These are phyloP conservation scores for Drosophila ercepeae DNA, from an alignment of 1,140 invertebrate species.

Conservation along the genomic window DNA sequence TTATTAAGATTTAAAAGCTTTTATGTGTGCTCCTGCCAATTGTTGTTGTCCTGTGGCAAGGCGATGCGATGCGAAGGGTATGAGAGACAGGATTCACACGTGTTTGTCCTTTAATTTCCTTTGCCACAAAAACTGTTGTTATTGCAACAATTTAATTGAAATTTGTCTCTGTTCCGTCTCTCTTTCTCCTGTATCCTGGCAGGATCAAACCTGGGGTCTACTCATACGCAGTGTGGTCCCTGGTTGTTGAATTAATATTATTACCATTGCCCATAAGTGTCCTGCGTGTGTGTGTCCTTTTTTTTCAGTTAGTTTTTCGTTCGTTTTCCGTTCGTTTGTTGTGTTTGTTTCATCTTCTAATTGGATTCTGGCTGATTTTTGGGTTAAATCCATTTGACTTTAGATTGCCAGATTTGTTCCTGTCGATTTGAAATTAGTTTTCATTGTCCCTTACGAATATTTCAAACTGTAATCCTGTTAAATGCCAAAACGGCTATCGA, in stretches of 20 bases:
- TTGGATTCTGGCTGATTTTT: slow-evolving; percentile 31
- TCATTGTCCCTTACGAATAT: slow-evolving; percentile 43
- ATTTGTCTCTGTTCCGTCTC: slow-evolving; percentile 26
- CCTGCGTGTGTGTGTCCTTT: neutral
- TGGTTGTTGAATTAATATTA: slow-evolving; percentile 40
- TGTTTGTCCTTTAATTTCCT: slow-evolving; percentile 52
- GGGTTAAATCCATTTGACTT: slow-evolving; percentile 13
- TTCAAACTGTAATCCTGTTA: slow-evolving; percentile 36
- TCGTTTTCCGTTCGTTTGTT: too few species aligned
- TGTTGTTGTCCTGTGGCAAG: slow-evolving; percentile 30
- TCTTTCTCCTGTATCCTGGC: neutral
- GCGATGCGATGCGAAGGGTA: too few species aligned
- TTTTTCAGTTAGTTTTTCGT: slow-evolving; percentile 7
- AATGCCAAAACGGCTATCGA: slow-evolving; percentile 38
- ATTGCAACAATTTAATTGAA: slow-evolving; percentile 63
- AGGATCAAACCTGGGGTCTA: neutral
- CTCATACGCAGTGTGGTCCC: slow-evolving; percentile 49
- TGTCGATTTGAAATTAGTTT: slow-evolving; percentile 29
- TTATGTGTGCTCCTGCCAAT: slow-evolving; percentile 79
- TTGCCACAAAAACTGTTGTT: slow-evolving; percentile 46
- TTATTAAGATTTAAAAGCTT: slow-evolving; percentile 83
- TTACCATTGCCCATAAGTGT: slow-evolving; percentile 41
- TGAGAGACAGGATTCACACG: slow-evolving; percentile 4
- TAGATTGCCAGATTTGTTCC: slow-evolving; percentile 4
- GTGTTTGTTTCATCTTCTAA: slow-evolving; percentile 21